phyloP scores from a whole-genome alignment of 2,888 invertebrate genomes.

The Heterodera filipjevi region DNA sequence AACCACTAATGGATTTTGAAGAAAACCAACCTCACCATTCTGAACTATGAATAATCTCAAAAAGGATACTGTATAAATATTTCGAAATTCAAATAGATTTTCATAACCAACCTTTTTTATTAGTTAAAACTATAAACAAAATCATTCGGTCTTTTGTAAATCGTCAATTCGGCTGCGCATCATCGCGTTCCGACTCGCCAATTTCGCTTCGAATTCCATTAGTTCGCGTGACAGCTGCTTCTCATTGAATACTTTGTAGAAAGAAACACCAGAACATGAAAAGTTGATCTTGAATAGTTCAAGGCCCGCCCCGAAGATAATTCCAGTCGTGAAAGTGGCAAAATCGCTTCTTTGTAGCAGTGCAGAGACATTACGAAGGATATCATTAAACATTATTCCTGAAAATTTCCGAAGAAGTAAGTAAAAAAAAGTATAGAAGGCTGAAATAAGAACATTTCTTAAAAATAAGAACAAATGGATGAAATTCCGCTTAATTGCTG shows the following conservation, averaged over 20 bases:
- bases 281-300: conserved; percentile 59
- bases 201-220: conserved; percentile 16
- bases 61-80: too few species aligned
- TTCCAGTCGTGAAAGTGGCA: conserved; percentile 47
- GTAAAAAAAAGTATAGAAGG: background rate
- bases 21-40: background rate
- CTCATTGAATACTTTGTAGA: conserved; percentile 58
- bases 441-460: background rate
- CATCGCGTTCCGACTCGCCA: conserved; percentile 4
- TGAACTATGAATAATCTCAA: background rate
- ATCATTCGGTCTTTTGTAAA: background rate
- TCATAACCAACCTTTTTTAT: background rate
- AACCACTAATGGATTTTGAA: background rate
- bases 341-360: conserved; percentile 18
- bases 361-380: background rate
- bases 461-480: too few species aligned
- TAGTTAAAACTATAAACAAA: too few species aligned
- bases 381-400: background rate
- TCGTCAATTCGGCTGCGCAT: background rate
- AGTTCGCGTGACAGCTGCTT: conserved; percentile 43
- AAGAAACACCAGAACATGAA: conserved; percentile 50
- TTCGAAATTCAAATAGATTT: too few species aligned
- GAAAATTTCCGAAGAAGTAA: background rate
- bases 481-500: too few species aligned
- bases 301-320: conserved; percentile 55